Evolutionary conservation across 2,888 invertebrate species (phyloP).

Genomic region (Chymomyza amoena): DNA sequence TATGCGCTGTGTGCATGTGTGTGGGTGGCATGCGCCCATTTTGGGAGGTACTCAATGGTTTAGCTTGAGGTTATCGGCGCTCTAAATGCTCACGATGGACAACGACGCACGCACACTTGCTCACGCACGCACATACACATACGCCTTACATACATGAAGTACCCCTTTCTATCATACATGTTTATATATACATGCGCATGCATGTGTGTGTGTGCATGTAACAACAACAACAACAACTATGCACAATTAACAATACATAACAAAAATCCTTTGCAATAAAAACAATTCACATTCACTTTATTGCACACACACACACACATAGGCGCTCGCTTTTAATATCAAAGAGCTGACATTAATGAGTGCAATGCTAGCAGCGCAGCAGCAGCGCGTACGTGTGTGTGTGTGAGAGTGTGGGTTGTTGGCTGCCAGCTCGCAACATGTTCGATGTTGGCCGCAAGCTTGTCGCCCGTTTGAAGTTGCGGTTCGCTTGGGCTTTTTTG

Average conservation of each 20-base stretch:
- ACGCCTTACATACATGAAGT: neutral
- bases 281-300: conserved; percentile 61
- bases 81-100: conserved; percentile 12
- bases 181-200: conserved; percentile 3
- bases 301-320: conserved; percentile 29
- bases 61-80: conserved; percentile 46
- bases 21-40: neutral
- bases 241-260: conserved; percentile 52
- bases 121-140: neutral
- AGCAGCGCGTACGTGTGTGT: conserved; percentile 20
- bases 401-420: neutral
- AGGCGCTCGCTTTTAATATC: conserved; percentile 48
- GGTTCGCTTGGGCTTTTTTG: conserved; percentile 25
- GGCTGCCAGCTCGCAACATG: conserved; percentile 20
- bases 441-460: conserved; percentile 35
- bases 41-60: conserved; percentile 21
- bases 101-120: conserved; percentile 12
- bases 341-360: conserved; percentile 65
- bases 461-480: conserved; percentile 8
- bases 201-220: too few species aligned
- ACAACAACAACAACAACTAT: conserved; percentile 27
- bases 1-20: conserved; percentile 22
- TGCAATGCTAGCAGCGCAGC: conserved; percentile 54
- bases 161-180: conserved; percentile 8
- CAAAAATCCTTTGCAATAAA: conserved; percentile 54